Evolutionary conservation across 2,797 vertebrate genomes (phyloP).

Genomic region (Chelmon rostratus): DNA sequence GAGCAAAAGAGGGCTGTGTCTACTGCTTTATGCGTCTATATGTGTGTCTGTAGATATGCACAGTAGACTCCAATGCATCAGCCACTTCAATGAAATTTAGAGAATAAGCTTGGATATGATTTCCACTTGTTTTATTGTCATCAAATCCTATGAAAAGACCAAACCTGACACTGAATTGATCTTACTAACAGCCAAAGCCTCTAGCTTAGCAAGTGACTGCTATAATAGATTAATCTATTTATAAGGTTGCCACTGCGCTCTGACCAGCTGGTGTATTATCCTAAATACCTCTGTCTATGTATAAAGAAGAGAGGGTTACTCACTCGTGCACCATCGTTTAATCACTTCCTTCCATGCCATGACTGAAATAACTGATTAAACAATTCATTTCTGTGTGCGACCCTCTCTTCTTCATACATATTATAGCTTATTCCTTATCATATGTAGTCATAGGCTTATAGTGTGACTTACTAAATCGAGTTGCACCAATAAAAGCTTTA

Average conservation of each 20-base stretch:
- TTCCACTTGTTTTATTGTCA: neutral
- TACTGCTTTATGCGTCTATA: conserved; percentile 11
- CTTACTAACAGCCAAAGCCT: neutral
- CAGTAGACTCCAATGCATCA: neutral
- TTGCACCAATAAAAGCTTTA: neutral
- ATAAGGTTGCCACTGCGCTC: too few species aligned
- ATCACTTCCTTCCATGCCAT: too few species aligned
- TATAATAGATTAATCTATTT: too few species aligned
- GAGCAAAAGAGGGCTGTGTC: conserved; percentile 12
- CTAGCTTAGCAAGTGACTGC: neutral
- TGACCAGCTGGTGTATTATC: too few species aligned
- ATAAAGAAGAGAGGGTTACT: too few species aligned
- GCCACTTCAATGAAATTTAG: conserved; percentile 8
- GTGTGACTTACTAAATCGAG: neutral
- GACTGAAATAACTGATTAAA: too few species aligned
- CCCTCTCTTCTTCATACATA: too few species aligned
- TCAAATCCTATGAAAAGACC: neutral
- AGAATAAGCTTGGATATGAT: neutral
- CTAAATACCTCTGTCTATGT: too few species aligned
- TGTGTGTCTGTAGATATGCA: conserved; percentile 4
- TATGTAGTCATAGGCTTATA: neutral
- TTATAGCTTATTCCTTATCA: neutral
- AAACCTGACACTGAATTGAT: neutral
- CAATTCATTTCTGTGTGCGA: too few species aligned
- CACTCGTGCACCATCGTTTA: too few species aligned